Evolutionary conservation across 2,797 vertebrate genomes (phyloP), one percentile per base, ranked within the genome.

Genomic region (Erethizon dorsatum): DNA sequence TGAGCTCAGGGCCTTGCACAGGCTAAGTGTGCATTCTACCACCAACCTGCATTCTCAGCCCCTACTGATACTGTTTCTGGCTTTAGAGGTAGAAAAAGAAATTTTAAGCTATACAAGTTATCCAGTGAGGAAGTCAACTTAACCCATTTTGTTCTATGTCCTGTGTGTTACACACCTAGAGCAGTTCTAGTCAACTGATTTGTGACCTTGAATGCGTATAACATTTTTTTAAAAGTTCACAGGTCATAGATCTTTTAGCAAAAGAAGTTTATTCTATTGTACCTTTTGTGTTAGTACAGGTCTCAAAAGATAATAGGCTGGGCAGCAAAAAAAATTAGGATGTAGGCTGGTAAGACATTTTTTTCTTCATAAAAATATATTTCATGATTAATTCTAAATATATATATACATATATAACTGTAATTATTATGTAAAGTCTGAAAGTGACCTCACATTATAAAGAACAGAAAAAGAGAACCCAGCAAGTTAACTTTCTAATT

Each of bases 221-320:
- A 54, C 24, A 54, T 31, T 69, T 57, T 77, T 31, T 86, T 28
- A 75, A 73, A 67, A 24, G 26, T 56, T 24, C 77, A 71, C 8
- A 33, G 50, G 78, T 50, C 26, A 18, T 63, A 71, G 71, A 13
- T 88, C 22, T 90, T 37, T 88, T 41, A 82, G 50, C 61, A 90
- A 45, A 84, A 91, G 31, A 88, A 77, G 14, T 65, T 84, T 56
- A 37, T 15, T 83, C 10, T 80, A 5, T 33, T 88, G 0, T 47
- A 61, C 28, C 67, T 90, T 87, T 75, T 20, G 67, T 75, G 61
- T 80, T 77, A 80, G 69, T 63, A 41, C 24, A 73, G 11, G 83
- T 67, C 79, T 91, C 69, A 22, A 93, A 89, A 93, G 50, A 63
- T 89, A 31, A 56, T 96, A 96, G 63, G 14, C 37, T 69, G 52